Conservation (phyloP, 2,113 vertebrate genomes). For the Pollachius pollachius region DNA sequence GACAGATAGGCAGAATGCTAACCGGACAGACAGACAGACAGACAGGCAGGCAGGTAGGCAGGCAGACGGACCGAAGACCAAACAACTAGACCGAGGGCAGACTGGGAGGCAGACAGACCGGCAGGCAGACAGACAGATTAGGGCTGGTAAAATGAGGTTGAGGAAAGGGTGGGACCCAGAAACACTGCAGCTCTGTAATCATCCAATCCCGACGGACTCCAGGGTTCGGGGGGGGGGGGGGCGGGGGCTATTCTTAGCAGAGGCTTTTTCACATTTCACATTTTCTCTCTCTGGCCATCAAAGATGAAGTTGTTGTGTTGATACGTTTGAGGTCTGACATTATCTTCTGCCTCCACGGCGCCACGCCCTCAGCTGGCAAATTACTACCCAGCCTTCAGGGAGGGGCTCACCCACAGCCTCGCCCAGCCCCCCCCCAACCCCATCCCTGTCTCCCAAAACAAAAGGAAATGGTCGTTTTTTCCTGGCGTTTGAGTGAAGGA, state of each 20-base stretch:
- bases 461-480: slow-evolving; percentile 57
- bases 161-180: slow-evolving; percentile 54
- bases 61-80: no score
- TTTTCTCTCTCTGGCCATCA: slow-evolving; percentile 36
- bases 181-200: slow-evolving; percentile 59
- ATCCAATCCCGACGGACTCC: slow-evolving; percentile 32
- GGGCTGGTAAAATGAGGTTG: slow-evolving; percentile 24
- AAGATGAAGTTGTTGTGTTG: slow-evolving; percentile 50
- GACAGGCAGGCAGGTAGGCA: no score
- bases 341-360: slow-evolving; percentile 38
- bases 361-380: slow-evolving; percentile 60
- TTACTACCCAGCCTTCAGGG: slow-evolving; percentile 46
- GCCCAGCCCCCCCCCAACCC: slow-evolving; percentile 33
- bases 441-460: slow-evolving; percentile 48
- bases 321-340: slow-evolving; percentile 46
- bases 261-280: slow-evolving; percentile 16
- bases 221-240: slow-evolving; percentile 11
- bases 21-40: no score
- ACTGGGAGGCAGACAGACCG: no score
- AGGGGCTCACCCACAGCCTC: slow-evolving; percentile 23
- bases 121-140: slow-evolving; percentile 5
- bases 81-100: no score
- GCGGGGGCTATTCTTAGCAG: slow-evolving; percentile 24
- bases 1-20: no score
- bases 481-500: slow-evolving; percentile 27